Conservation (phyloP, 2,888 invertebrate genomes). For the Sinotaia quadrata region DNA sequence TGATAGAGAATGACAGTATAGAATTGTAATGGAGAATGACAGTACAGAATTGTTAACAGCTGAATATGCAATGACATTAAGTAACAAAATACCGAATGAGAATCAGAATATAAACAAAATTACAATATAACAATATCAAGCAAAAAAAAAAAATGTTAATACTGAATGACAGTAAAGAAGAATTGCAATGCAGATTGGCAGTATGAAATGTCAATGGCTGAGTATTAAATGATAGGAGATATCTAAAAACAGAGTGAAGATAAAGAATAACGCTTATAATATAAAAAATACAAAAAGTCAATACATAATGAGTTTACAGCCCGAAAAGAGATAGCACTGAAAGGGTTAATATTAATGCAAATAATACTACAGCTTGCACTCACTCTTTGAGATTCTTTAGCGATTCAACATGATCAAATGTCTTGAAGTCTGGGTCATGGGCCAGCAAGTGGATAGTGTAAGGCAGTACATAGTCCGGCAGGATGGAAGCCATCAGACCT, state of each 20-base stretch:
- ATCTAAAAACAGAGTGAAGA: background rate
- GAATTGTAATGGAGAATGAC: too few species aligned
- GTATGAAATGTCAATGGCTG: too few species aligned
- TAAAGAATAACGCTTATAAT: too few species aligned
- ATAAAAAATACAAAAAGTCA: background rate
- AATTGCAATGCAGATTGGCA: too few species aligned
- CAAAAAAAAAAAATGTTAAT: too few species aligned
- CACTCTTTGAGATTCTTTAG: slow-evolving; percentile 80
- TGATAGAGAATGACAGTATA: too few species aligned
- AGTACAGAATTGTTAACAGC: too few species aligned
- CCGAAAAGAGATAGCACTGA: background rate
- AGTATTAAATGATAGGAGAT: background rate
- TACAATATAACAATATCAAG: too few species aligned
- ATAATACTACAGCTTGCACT: slow-evolving; percentile 42
- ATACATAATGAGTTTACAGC: background rate
- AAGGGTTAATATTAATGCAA: background rate
- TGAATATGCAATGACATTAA: too few species aligned
- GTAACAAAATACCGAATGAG: too few species aligned
- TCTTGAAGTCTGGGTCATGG: slow-evolving; percentile 89
- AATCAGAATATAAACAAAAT: too few species aligned
- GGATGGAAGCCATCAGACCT: slow-evolving; percentile 70
- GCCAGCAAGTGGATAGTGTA: slow-evolving; percentile 96
- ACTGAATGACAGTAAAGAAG: too few species aligned
- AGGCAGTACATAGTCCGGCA: slow-evolving; percentile 97
- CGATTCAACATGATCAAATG: slow-evolving; percentile 83